Base-by-base conservation (phyloP, 2,888 invertebrate genomes). In the Rhaphigaster nebulosa region DNA sequence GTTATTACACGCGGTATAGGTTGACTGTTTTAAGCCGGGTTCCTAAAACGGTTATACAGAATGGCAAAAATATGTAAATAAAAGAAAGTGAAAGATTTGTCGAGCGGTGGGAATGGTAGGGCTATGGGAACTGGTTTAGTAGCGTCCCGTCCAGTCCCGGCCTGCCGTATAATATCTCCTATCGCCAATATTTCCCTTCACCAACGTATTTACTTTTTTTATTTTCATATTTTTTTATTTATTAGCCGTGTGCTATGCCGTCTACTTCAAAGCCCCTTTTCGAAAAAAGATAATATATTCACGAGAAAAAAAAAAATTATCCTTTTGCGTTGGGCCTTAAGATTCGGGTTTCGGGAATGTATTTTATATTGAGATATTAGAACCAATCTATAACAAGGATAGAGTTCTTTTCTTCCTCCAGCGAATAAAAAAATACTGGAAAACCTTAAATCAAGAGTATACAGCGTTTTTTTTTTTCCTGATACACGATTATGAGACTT, bases 331-430 rank as follows among this genome's bases (percentile, higher is more conserved):
- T 0, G 29, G 38, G 34, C 70, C 70, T 38, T 76, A 38, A 38
- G 38, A 23, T 34, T 76, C 70, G 34, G 20, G 70, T 76, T 76
- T 76, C 70, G 34, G 8, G 15, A 76, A 38, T 76, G 38, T 76
- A 76, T 38, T 38, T 38, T 76, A 76, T 76, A 38, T 76, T 76
- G 70, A 38, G 70, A 76, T 76, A 76, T 76, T 76, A 76, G 20
- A 34, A 26, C 20, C 34, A 15, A 29, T 29, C 12, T 70, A 70
- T 70, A 70, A 70, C 34, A 38, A 70, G 70, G 18, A 70, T 70
- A 70, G 4, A 70, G 29, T 29, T 12, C 60, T 60, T 26, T 60
- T 56, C 8, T 56, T 23, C 26, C 0, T 56, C 26, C 10, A 56
- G 5, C 10, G 23, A 26, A 56, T 56, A 56, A 56, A 52, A 15